A percentile compares a stretch with the other conserved stretches of the same genome.
These are phyloP conservation scores for Teleogryllus oceanicus DNA, from an alignment of 2,888 invertebrate genomes.

Conservation along the genomic window DNA sequence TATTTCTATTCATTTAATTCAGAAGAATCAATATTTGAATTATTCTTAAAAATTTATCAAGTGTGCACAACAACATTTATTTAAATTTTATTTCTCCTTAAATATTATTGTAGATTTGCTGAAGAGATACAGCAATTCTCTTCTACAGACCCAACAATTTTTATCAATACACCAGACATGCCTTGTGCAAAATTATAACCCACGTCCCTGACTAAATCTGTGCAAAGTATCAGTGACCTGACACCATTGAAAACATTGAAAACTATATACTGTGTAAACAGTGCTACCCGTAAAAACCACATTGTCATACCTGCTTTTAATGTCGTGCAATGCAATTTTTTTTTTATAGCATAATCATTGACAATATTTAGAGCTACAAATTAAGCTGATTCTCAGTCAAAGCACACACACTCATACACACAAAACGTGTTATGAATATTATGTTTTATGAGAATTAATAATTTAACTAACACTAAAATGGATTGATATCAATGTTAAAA, in stretches of 20 bases:
- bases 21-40: background rate
- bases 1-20: background rate
- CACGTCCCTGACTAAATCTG: background rate
- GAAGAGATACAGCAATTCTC: background rate
- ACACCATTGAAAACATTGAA: background rate
- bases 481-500: background rate
- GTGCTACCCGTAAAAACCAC: conserved; percentile 12
- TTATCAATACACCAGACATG: background rate
- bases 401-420: conserved; percentile 20
- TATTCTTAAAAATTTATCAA: background rate
- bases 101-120: background rate
- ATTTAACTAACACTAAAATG: background rate
- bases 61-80: background rate
- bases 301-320: conserved; percentile 4
- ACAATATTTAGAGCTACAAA: background rate
- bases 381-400: background rate
- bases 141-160: background rate
- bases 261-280: background rate
- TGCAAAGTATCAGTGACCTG: background rate
- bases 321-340: conserved; percentile 23
- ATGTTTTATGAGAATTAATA: background rate
- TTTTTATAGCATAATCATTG: background rate
- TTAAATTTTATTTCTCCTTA: background rate
- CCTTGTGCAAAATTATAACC: background rate
- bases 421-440: conserved; percentile 12